Evolutionary conservation across 2,113 vertebrate genomes (phyloP).

Genomic region (Gymnorhina tibicen): DNA sequence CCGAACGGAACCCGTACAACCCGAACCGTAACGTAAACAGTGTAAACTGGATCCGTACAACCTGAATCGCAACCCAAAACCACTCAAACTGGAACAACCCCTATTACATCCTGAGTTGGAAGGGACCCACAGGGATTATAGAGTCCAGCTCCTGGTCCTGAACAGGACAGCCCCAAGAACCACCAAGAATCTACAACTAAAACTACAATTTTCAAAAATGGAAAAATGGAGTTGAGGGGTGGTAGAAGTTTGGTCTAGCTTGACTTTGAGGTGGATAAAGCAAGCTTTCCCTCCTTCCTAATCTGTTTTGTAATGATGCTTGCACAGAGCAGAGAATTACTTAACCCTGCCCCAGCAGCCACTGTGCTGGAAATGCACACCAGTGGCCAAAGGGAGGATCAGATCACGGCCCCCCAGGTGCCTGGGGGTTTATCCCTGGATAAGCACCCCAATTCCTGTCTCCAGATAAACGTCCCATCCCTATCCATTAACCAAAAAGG

Average conservation of each 20-base stretch:
- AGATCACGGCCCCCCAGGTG: neutral
- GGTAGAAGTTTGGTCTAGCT: neutral
- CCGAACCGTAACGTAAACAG: no score
- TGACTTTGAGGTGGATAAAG: neutral
- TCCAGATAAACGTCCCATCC: neutral
- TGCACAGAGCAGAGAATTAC: neutral
- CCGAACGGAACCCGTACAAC: no score
- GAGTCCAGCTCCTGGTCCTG: neutral
- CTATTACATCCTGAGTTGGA: neutral
- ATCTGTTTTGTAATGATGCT: neutral
- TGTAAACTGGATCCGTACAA: no score
- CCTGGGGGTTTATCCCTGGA: neutral
- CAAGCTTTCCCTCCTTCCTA: neutral
- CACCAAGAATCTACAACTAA: neutral
- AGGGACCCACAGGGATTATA: neutral
- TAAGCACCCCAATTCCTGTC: neutral
- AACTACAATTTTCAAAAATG: neutral
- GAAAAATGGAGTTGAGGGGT: neutral
- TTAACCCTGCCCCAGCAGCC: neutral
- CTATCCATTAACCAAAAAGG: neutral
- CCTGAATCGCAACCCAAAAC: no score
- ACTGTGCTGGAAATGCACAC: accelerated
- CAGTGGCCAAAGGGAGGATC: neutral
- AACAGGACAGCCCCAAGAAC: neutral
- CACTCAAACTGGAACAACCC: no score